Conservation (phyloP, 2,888 invertebrate species). For the Melinaea menophilus region DNA sequence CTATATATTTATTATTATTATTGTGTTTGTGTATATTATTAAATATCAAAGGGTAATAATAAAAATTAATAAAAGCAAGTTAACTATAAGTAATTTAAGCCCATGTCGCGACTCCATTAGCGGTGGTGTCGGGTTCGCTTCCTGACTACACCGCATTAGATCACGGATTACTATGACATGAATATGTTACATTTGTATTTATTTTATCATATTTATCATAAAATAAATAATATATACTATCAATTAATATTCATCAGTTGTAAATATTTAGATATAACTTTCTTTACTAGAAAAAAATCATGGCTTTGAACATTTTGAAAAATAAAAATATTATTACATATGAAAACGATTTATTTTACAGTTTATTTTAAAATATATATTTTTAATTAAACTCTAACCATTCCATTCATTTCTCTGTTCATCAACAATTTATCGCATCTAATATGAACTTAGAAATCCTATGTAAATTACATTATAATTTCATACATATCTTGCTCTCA, state of each 20-base stretch:
- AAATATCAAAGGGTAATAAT: not conserved
- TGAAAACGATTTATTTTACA: not conserved
- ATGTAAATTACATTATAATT: not conserved
- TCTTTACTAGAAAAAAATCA: too few relatives aligned
- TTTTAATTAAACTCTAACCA: not conserved
- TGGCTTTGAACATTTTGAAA: too few relatives aligned
- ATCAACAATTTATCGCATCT: not conserved
- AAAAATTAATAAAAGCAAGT: conserved; percentile 15
- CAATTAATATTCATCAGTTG: too few relatives aligned
- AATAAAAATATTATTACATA: not conserved
- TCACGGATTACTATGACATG: not conserved
- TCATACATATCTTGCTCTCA: not conserved
- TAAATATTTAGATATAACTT: too few relatives aligned
- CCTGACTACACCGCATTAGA: conserved; percentile 44
- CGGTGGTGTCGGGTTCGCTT: conserved; percentile 59
- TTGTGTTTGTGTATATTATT: not conserved
- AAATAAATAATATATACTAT: too few relatives aligned
- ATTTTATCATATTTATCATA: too few relatives aligned
- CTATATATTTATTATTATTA: not conserved
- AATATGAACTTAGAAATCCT: not conserved
- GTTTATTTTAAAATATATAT: not conserved
- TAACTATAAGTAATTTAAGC: conserved; percentile 22
- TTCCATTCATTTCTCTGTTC: not conserved
- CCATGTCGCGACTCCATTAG: conserved; percentile 51
- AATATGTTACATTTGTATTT: not conserved